Percentiles rank a stretch among this genome's conserved stretches.
These are phyloP conservation scores for Byasa hedistus DNA, from an alignment of 2,888 invertebrate genomes.

Conservation along the genomic window DNA sequence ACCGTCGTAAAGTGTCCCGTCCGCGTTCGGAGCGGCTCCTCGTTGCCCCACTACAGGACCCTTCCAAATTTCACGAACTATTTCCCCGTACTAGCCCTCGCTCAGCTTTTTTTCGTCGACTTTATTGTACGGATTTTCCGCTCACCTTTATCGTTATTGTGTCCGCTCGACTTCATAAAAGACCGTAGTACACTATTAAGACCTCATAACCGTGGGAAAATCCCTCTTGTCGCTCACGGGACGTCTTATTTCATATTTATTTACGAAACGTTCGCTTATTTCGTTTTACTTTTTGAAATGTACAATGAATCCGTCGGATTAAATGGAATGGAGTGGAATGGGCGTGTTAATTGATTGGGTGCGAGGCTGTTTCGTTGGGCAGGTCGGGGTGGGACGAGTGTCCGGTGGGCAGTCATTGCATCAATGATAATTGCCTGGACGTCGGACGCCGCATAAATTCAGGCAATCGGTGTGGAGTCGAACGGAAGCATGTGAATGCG, in stretches of 20 bases:
- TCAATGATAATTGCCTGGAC: conserved; percentile 70
- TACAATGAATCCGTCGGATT: conserved; percentile 65
- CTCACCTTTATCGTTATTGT: conserved; percentile 80
- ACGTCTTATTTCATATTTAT: conserved; percentile 2
- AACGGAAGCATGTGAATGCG: conserved; percentile 54
- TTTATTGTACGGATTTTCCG: conserved; percentile 79
- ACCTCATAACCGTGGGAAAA: conserved; percentile 79
- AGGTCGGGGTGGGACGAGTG: conserved; percentile 52
- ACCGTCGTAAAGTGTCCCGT: conserved; percentile 78
- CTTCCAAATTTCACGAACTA: conserved; percentile 79
- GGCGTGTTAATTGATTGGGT: conserved; percentile 73
- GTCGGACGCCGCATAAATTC: conserved; percentile 59
- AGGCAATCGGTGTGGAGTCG: conserved; percentile 63
- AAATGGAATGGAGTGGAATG: conserved; percentile 67
- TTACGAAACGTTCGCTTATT: not conserved
- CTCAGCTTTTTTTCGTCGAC: conserved; percentile 75
- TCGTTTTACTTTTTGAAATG: not conserved
- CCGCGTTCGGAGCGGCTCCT: conserved; percentile 40
- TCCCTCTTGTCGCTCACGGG: conserved; percentile 26
- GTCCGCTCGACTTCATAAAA: conserved; percentile 77
- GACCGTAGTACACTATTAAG: conserved; percentile 72
- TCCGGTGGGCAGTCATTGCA: conserved; percentile 66
- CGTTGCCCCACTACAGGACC: conserved; percentile 58
- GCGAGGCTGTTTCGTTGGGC: conserved; percentile 44
- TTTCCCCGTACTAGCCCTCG: conserved; percentile 76